Base-by-base conservation (phyloP, 1,140 invertebrate genomes). In the Drosophila lacteicornis region DNA sequence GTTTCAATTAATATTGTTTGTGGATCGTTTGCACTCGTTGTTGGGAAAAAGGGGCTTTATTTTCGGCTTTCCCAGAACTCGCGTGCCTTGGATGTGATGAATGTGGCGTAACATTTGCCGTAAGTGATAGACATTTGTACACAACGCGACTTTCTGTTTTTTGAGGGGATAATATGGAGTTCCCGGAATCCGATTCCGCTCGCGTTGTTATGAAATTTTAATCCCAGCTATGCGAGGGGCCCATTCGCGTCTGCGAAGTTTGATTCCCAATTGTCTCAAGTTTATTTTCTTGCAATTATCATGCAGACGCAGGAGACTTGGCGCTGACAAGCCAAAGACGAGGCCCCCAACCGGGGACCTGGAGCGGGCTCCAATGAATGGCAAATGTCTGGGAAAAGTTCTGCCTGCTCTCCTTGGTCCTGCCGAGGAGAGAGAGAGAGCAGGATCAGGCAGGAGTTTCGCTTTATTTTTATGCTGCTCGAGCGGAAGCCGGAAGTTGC, bases 1-100 rank as follows among this genome's bases (percentile, higher is more conserved):
- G 75, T 69, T 87, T 87, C 87, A 91, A 91, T 91, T 91, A 86
- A 91, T 91, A 82, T 82, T 80, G 80, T 80, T 83, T 79, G 71
- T 79, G 67, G 57, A 77, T 82, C 65, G 67, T 51, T 82, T 76
- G 65, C 62, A 55, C 45, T 53, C 65, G 36, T 15, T 75, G 36
- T 15, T 75, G 11, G 42, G 17, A 17, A 40, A 27, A 30, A 6
- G 53, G 69, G 27, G 25, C 49, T 30, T 33, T 50, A 36, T 43
- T 73, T 73, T 59, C 42, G 49, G 55, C 60, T 57, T 71, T 85
- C 79, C 63, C 56, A 50, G 82, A 86, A 86, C 30, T 76, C 69
- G 56, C 79, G 79, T 79, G 76, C 58, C 30, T n/a, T 36, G 46
- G 27, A 45, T 59, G 80, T 86, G 82, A 86, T 82, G 71, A 85